These are phyloP conservation scores for Lepidocyrtoides sp. DNA, from an alignment of 2,888 invertebrate species.

Conservation along the genomic window DNA sequence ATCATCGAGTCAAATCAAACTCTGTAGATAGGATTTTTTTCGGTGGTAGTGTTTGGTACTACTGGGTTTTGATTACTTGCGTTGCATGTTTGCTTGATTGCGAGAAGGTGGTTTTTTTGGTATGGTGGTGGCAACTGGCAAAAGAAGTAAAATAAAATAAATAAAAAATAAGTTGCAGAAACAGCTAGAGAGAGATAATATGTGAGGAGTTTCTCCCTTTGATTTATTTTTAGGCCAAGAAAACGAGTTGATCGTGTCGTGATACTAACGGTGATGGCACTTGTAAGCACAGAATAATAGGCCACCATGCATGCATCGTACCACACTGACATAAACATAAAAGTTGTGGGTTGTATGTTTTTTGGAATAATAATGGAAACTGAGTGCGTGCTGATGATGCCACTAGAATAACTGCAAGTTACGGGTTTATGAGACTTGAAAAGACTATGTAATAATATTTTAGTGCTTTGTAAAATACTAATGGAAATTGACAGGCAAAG, in stretches of 20 bases:
- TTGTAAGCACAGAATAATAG: conserved; percentile 17
- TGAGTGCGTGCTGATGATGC: not conserved
- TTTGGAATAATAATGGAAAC: not conserved
- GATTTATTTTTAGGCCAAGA: conserved; percentile 70
- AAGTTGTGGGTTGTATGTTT: not conserved
- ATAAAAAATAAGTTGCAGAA: not conserved
- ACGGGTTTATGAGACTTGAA: not conserved
- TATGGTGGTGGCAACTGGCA: not conserved
- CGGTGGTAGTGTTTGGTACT: not conserved
- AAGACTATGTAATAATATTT: not conserved
- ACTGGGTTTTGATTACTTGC: not conserved
- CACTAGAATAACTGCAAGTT: not conserved
- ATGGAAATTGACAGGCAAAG: conserved; percentile 71
- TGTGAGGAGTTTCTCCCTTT: not conserved
- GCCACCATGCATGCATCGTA: not conserved
- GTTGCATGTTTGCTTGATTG: not conserved
- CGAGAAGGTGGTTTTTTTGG: not conserved
- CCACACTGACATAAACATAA: not conserved
- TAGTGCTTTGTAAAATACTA: conserved; percentile 29
- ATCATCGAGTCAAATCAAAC: not conserved
- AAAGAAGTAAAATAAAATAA: not conserved
- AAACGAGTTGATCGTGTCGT: conserved; percentile 38
- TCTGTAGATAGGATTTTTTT: not conserved
- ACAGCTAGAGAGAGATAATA: conserved; percentile 20
- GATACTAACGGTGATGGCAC: conserved; percentile 30